These are phyloP conservation scores for Eupithecia dodoneata DNA, from an alignment of 2,888 invertebrate genomes.

Conservation along the genomic window DNA sequence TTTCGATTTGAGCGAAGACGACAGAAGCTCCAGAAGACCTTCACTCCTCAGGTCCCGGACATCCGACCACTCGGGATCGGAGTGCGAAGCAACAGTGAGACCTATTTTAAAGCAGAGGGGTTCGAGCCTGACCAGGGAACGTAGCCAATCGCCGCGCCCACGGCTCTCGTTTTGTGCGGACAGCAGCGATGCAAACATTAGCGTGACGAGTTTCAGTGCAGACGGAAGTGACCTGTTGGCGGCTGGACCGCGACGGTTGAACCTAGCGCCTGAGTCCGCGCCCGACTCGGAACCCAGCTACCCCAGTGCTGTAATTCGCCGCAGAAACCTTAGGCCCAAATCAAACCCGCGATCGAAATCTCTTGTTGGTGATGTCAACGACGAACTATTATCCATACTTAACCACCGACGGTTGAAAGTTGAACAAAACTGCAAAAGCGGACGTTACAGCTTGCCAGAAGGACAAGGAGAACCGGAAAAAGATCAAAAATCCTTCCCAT, in stretches of 20 bases:
- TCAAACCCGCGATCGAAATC: constrained; percentile 76
- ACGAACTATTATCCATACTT: constrained; percentile 77
- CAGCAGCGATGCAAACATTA: constrained; percentile 72
- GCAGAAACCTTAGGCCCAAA: constrained; percentile 77
- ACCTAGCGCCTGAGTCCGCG: constrained; percentile 64
- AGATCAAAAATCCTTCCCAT: constrained; percentile 77
- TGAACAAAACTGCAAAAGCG: constrained; percentile 75
- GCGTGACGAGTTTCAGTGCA: constrained; percentile 77
- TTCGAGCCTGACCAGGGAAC: constrained; percentile 84
- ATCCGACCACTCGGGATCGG: constrained; percentile 82
- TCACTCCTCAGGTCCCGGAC: constrained; percentile 83
- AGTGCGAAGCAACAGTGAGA: constrained; percentile 83
- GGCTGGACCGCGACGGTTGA: constrained; percentile 78
- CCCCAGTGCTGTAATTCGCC: constrained; percentile 77
- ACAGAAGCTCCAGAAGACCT: constrained; percentile 82
- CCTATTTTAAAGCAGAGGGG: constrained; percentile 87
- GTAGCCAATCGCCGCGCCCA: constrained; percentile 85
- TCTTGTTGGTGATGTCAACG: constrained; percentile 77
- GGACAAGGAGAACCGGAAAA: constrained; percentile 52
- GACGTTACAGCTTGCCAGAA: constrained; percentile 61
- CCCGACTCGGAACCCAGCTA: constrained; percentile 70
- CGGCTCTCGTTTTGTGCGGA: constrained; percentile 86
- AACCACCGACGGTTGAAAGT: constrained; percentile 77
- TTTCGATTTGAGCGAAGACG: constrained; percentile 83
- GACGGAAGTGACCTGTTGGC: constrained; percentile 77